Evolutionary conservation across 37 sponge, comb jelly and placozoan species (phyloP), one percentile per base, ranked within the genome.

Genomic region (Ianthella basta): DNA sequence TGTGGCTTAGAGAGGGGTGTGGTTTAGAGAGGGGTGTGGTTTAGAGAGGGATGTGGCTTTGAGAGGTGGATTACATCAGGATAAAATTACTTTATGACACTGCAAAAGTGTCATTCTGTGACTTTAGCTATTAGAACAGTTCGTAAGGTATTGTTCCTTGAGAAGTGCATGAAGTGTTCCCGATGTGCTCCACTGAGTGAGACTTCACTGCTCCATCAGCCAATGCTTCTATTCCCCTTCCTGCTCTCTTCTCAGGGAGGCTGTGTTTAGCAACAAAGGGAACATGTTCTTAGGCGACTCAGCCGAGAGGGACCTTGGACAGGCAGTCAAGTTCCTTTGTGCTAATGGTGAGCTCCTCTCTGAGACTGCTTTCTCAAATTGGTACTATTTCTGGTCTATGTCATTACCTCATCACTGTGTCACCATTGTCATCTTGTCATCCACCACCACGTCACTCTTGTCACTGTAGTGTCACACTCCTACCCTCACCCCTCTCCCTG

Each of bases 271-370:
- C 10, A 87, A 93, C 55, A 44, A 77, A 19, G 34, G 80, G 6
- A 86, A 89, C 18, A 56, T 91, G 32, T 80, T 94, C 64, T 80
- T 83, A 44, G 59, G 80, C 21, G 84, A 85, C 79, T 59, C 80
- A 37, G 87, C 56, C 18, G 87, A 87, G 55, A 77, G 87, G n/a
- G 96, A 96, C 56, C 80, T 96, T 56, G 94, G 91, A 32, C 93
- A 93, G 32, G 94, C 96, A 55, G 83, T 92, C 5, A 53, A 89
- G 60, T 96, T 96, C 74, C 94, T 96, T 32, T 91, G 91, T 81
- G 94, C 94, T 80, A 96, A 91, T 60, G 96, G 79, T 78, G 37
- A 23, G 23, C 4, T 3, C 21, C 38, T 68, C 14, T n/a, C n/a
- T n/a, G n/a, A n/a, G n/a, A n/a, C n/a, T n/a, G n/a, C n/a, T n/a